Evolutionary conservation across 2,113 vertebrate species (phyloP).

Genomic region (Camelus dromedarius): DNA sequence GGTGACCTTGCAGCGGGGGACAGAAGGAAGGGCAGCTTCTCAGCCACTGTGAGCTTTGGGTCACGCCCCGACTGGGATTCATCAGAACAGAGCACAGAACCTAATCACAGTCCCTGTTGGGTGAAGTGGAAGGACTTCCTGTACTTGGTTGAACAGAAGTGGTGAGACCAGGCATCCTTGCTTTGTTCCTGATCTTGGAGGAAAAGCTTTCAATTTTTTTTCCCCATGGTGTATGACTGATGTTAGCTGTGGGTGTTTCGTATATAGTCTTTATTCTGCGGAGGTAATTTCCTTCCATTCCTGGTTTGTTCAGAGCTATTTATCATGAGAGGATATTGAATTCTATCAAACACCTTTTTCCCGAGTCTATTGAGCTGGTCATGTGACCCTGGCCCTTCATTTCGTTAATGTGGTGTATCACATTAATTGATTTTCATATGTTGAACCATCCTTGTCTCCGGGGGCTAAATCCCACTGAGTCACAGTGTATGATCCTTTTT

Average conservation of each 20-base stretch:
- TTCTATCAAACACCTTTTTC: neutral
- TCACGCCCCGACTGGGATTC: neutral
- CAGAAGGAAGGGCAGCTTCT: neutral
- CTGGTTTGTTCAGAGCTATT: neutral
- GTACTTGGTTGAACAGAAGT: neutral
- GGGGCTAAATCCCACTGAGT: no score
- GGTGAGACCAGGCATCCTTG: no score
- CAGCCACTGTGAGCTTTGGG: neutral
- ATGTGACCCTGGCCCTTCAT: neutral
- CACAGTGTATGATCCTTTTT: no score
- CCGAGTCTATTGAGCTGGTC: neutral
- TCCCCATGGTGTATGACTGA: neutral
- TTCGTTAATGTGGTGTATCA: neutral
- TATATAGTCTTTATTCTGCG: neutral
- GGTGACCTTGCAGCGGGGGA: neutral
- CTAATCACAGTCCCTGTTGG: neutral
- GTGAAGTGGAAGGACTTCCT: neutral
- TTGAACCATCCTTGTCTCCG: no score
- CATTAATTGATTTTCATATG: no score
- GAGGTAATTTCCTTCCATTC: neutral
- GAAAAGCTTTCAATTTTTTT: neutral
- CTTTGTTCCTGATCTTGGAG: no score
- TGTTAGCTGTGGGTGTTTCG: neutral
- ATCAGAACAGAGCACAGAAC: neutral
- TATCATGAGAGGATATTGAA: neutral